Percentiles rank a stretch among this genome's conserved stretches.
Conservation (phyloP, 2,113 vertebrate genomes). For the Acinonyx jubatus region DNA sequence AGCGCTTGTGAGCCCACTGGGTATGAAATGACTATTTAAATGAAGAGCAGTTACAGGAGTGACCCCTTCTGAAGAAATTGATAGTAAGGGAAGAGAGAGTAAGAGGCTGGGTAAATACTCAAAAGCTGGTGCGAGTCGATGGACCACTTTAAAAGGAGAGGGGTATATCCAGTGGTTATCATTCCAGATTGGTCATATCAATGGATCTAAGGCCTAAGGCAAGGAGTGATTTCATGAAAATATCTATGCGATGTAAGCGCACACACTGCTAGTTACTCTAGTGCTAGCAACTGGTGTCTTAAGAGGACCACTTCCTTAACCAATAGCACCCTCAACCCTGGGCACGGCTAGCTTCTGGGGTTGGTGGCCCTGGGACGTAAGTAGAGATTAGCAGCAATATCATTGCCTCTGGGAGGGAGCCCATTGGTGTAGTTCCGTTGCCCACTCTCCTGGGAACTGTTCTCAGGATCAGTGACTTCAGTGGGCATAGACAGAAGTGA, state of each 20-base stretch:
- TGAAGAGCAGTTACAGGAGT: background rate
- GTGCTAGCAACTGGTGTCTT: background rate
- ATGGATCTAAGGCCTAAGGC: background rate
- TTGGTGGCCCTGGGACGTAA: background rate
- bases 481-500: background rate
- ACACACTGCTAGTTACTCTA: background rate
- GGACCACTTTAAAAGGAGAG: background rate
- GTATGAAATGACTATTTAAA: background rate
- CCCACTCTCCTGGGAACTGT: background rate
- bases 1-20: background rate
- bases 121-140: background rate
- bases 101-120: background rate
- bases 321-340: background rate
- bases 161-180: background rate
- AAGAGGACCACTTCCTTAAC: background rate
- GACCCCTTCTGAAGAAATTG: background rate
- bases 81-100: background rate
- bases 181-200: background rate
- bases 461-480: background rate
- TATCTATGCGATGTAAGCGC: background rate
- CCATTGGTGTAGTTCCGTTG: background rate
- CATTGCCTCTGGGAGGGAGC: background rate
- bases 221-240: background rate
- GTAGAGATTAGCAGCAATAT: background rate
- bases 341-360: background rate